These are phyloP conservation scores for Trematocara zebra DNA, from an alignment of 2,113 vertebrate genomes.

Conservation along the genomic window DNA sequence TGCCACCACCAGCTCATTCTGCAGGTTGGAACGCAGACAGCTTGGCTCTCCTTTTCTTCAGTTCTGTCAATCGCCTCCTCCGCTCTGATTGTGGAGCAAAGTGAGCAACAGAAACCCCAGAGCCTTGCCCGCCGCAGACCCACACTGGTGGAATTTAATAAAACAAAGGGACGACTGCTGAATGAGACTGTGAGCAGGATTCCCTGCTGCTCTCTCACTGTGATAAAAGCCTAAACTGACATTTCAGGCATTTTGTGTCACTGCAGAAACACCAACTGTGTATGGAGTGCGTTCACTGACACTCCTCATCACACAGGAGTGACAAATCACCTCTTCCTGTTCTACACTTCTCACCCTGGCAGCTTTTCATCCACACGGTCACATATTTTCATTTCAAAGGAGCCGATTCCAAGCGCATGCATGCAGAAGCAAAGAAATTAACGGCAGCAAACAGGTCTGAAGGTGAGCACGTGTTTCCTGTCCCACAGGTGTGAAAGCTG, in stretches of 20 bases:
- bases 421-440: slow-evolving; percentile 1
- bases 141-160: not conserved
- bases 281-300: slow-evolving; percentile 1
- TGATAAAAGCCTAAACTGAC: not conserved
- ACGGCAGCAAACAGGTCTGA: not conserved
- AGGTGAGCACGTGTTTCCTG: not conserved
- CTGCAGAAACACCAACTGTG: not conserved
- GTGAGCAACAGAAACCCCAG: not conserved
- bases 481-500: not conserved
- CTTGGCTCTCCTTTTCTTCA: not conserved
- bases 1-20: not conserved
- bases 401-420: not conserved
- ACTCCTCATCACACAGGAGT: slow-evolving; percentile 9
- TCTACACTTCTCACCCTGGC: not conserved
- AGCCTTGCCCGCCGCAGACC: not conserved
- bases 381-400: slow-evolving; percentile 45
- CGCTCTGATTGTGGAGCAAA: not conserved
- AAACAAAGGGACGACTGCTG: not conserved
- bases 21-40: not conserved
- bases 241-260: not conserved
- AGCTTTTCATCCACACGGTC: not conserved
- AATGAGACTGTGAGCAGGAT: not conserved
- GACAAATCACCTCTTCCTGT: slow-evolving; percentile 32
- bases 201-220: not conserved
- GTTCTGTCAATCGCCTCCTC: not conserved